phyloP scores from a whole-genome alignment of 2,113 vertebrate genomes.

The Myrmecobius fasciatus region DNA sequence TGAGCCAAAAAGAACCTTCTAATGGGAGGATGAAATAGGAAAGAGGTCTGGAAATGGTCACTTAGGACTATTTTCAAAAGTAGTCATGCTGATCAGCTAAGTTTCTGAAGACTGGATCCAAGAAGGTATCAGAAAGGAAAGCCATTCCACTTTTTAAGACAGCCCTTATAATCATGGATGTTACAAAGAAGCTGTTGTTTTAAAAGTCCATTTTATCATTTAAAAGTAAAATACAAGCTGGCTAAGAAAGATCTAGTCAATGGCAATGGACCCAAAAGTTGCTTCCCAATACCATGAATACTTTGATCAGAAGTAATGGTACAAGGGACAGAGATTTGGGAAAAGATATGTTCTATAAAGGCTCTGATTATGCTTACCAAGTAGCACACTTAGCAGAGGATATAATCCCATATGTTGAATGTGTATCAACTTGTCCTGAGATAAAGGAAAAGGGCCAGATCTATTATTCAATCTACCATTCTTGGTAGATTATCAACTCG shows the following conservation, averaged over 20 bases:
- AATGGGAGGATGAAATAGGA: neutral
- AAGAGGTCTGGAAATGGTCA: neutral
- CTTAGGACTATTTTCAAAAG: neutral
- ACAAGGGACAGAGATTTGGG: neutral
- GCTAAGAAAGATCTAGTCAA: neutral
- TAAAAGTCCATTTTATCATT: neutral
- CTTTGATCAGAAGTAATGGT: neutral
- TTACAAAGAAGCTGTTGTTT: neutral
- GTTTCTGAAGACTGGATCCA: neutral
- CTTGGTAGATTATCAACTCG: too few species aligned
- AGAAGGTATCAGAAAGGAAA: neutral
- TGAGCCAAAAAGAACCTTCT: neutral
- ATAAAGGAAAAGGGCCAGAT: too few species aligned
- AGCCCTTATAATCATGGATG: neutral
- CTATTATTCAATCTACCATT: neutral
- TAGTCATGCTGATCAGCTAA: too few species aligned
- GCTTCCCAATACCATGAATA: neutral
- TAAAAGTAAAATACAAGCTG: neutral
- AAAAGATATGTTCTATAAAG: neutral
- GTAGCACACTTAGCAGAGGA: neutral
- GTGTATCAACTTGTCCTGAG: too few species aligned
- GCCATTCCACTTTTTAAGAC: neutral
- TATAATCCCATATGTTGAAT: too few species aligned
- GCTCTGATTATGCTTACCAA: neutral
- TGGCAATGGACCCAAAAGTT: neutral